Evolutionary conservation across 2,888 invertebrate genomes (phyloP), one percentile per base, ranked within the genome.

Genomic region (Serripes groenlandicus): DNA sequence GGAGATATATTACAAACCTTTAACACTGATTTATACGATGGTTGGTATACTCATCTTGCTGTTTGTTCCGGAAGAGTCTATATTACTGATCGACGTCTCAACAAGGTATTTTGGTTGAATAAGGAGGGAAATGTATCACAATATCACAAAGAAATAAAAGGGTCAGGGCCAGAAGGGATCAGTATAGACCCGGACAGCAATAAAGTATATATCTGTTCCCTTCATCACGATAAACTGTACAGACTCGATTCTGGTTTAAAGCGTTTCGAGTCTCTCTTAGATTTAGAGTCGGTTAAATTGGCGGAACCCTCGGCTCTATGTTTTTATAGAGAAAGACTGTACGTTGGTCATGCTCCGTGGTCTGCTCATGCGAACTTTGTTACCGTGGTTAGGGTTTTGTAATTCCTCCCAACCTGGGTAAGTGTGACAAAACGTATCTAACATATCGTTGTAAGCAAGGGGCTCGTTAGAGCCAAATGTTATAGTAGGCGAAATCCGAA

Each of bases 21-120:
- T 11, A 28, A 28, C 30, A 60, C 60, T 0, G 26, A 28, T 60
- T 9, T 15, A 18, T 28, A 15, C 7, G 7, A 23, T 26, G 56
- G 23, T 26, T 60, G 9, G 5, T 5, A 4, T 60, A 4, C 26
- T 60, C 28, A 60, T 18, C 60, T 60, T 26, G 56, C 56, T 11
- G 23, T 56, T 56, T 11, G 11, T 56, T 26, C n/a, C 26, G 56
- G 56, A 15, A 60, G 28, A 5, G 30, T 60, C 15, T 60, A 60
- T 18, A 15, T 60, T 5, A 60, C 60, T 28, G 60, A 28, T 15
- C 3, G 11, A 18, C 5, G 18, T 60, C 5, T 34, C 18, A n/a
- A 32, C 34, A 62, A n/a, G n/a, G 62, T 62, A 34, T 18, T 34
- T 34, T 62, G 62, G 32, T 34, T 30, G 34, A 62, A 62, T 34